A percentile compares a stretch with the other conserved stretches of the same genome.
Conservation (phyloP, 2,113 vertebrate genomes). For the Gallinago media region DNA sequence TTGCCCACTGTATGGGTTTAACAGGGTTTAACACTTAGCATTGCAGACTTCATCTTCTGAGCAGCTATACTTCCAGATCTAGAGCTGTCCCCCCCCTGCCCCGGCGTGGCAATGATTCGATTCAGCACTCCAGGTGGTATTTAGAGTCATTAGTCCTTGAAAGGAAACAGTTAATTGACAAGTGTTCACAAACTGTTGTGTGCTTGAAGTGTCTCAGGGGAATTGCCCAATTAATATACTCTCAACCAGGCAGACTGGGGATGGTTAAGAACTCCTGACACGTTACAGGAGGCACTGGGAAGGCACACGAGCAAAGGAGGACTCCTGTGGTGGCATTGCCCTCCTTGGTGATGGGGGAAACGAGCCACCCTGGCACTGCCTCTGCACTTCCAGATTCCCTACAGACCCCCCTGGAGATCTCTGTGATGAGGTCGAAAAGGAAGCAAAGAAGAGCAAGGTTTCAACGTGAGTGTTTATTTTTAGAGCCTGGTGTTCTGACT, state of each 20-base stretch:
- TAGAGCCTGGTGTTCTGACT: background rate
- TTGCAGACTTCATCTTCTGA: slow-evolving; percentile 19
- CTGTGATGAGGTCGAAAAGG: background rate
- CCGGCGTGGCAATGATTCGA: rapidly evolving
- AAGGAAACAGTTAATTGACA: slow-evolving; percentile 9
- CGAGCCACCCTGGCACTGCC: background rate
- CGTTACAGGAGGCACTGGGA: rapidly evolving
- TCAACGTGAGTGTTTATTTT: background rate
- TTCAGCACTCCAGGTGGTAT: background rate
- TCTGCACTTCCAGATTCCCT: background rate
- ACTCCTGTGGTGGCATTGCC: rapidly evolving
- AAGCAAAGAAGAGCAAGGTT: background rate
- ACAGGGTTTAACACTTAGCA: background rate
- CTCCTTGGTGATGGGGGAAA: background rate
- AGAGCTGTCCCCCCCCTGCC: background rate
- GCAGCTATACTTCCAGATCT: background rate
- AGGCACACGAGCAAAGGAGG: rapidly evolving
- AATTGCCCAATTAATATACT: background rate
- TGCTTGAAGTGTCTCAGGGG: background rate
- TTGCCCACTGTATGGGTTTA: background rate
- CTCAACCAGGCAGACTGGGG: background rate
- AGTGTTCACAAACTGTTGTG: background rate
- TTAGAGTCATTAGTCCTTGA: slow-evolving; percentile 1
- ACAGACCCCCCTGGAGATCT: background rate
- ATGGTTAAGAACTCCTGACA: background rate